phyloP scores from a whole-genome alignment of 2,113 vertebrate genomes.

The Chaetodon auriga region DNA sequence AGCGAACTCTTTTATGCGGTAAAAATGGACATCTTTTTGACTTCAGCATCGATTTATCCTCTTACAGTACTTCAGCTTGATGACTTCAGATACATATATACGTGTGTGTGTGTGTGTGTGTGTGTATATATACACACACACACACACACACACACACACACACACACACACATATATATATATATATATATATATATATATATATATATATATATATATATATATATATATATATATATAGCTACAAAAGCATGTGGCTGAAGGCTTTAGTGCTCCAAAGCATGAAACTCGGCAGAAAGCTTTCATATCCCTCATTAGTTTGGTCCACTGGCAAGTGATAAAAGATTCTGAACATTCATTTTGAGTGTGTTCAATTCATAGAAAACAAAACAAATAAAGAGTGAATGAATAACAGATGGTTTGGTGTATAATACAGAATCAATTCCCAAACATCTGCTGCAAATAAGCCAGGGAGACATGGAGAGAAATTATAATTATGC shows the following conservation, averaged over 20 bases:
- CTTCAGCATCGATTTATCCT: slow-evolving; percentile 44
- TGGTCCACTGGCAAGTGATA: slow-evolving; percentile 78
- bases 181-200: no score
- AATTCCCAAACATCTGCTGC: slow-evolving; percentile 79
- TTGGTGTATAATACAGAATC: slow-evolving; percentile 70
- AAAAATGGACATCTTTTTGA: slow-evolving; percentile 22
- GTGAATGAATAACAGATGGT: slow-evolving; percentile 81
- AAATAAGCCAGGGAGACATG: slow-evolving; percentile 50
- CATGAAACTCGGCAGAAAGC: slow-evolving; percentile 59
- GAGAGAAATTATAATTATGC: slow-evolving; percentile 59
- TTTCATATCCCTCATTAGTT: slow-evolving; percentile 77
- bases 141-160: no score
- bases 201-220: slow-evolving; percentile 14
- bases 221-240: slow-evolving; percentile 4
- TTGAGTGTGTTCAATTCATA: slow-evolving; percentile 73
- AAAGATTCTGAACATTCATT: slow-evolving; percentile 74
- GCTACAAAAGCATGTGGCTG: slow-evolving; percentile 60
- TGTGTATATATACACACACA: no score
- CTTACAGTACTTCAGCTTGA: slow-evolving; percentile 37
- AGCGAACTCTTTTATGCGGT: slow-evolving; percentile 4
- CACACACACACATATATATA: no score
- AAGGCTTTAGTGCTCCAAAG: slow-evolving; percentile 56
- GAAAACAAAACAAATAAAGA: slow-evolving; percentile 77
- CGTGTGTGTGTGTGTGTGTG: no score
- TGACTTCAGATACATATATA: slow-evolving; percentile 40